Conservation (phyloP, 1,140 invertebrate genomes). For the Mercenaria mercenaria region DNA sequence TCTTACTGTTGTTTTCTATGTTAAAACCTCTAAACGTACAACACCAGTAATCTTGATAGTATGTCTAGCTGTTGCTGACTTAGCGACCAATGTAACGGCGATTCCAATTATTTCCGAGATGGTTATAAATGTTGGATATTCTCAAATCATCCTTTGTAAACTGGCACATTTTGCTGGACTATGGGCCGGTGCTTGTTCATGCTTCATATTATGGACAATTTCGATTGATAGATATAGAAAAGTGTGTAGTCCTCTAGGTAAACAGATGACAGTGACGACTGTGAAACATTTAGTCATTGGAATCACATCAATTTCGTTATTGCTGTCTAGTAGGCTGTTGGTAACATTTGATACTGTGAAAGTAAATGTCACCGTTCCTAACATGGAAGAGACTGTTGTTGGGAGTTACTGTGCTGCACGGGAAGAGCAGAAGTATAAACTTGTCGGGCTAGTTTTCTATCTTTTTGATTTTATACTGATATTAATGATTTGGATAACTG, state of each 20-base stretch:
- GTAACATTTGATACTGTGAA: background rate
- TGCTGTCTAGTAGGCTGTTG: background rate
- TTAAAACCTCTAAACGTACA: background rate
- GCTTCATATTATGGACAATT: background rate
- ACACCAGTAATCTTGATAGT: background rate
- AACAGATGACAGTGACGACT: background rate
- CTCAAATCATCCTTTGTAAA: background rate
- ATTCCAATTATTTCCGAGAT: background rate
- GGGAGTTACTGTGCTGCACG: background rate
- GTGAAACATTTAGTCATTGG: background rate
- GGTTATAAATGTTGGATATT: background rate
- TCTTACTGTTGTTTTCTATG: background rate
- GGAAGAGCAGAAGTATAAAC: background rate
- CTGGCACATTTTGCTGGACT: background rate
- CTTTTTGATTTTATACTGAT: background rate
- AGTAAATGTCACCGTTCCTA: background rate
- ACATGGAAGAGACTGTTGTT: background rate
- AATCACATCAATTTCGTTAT: background rate
- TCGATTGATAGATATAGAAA: background rate
- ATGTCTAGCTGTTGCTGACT: background rate
- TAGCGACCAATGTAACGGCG: background rate
- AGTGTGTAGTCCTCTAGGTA: background rate
- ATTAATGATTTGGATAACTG: background rate
- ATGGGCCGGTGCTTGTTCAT: background rate
- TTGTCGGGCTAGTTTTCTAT: background rate